Base-by-base conservation (phyloP, 2,888 invertebrate genomes). In the Sarcophaga rosellei region DNA sequence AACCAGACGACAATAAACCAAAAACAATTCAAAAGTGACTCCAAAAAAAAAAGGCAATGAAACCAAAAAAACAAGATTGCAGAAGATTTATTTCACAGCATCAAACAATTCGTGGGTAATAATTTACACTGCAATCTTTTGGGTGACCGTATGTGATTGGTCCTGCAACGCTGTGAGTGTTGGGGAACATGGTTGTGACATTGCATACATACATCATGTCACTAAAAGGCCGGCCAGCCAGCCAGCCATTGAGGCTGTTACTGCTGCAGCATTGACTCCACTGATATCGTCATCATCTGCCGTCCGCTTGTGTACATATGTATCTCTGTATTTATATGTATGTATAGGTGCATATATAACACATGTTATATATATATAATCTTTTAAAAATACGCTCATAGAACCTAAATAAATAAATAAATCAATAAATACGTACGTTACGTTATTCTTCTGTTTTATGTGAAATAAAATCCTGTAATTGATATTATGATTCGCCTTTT, bases 41-140 rank as follows among this genome's bases (percentile, higher is more conserved):
- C 20, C 57, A 15, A 44, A 69, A 77, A 57, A 66, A 35, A 74
- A 53, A 6, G 45, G 21, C 4, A 69, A 75, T 65, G 25, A 61
- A 59, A n/a, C 73, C 53, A 63, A 72, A 82, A 82, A 83, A 81
- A 85, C 80, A 89, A 90, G 92, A 91, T 91, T 91, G 90, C 85
- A 89, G 89, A 91, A 92, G 91, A 92, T 92, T 92, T 92, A 92
- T 92, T 90, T 89, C 87, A 86, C 89, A 88, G 88, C 84, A 81
- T 85, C 89, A 90, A 90, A 90, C 91, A 91, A 91, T 91, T 92
- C 90, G 89, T 89, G 91, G 35, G 90, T 89, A 91, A 92, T 92
- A 92, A 91, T 91, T 91, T 92, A 92, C 91, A 90, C 87, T 89
- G 84, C 90, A 88, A 88, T 81, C 84, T 76, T 82, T 85, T 63